phyloP scores from a whole-genome alignment of 2,797 vertebrate species.

The Karalla daura region DNA sequence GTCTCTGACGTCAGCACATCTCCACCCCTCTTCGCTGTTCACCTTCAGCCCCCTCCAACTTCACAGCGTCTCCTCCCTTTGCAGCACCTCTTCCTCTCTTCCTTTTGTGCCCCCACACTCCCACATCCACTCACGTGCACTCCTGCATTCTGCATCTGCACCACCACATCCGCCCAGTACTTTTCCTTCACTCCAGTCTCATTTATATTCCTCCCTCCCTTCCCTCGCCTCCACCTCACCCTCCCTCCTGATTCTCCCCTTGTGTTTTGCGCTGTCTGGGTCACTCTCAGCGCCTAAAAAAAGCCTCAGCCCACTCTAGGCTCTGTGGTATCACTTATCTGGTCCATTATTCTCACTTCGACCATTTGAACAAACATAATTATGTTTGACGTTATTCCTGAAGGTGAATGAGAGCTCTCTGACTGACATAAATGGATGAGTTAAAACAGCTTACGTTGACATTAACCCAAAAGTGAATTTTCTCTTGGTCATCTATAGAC shows the following conservation, averaged over 20 bases:
- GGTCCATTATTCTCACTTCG: constrained; percentile 29
- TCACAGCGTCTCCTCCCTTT: constrained; percentile 39
- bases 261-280: constrained; percentile 68
- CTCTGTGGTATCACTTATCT: constrained; percentile 34
- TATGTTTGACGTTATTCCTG: constrained; percentile 3
- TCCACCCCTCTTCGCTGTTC: constrained; percentile 59
- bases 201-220: constrained; percentile 76
- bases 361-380: constrained; percentile 29
- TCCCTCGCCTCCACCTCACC: constrained; percentile 17
- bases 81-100: constrained; percentile 35
- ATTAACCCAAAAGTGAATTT: constrained; percentile 3
- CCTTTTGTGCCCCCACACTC: constrained; percentile 35
- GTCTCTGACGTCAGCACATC: constrained; percentile 63
- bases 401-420: background rate
- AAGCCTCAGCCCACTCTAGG: constrained; percentile 51
- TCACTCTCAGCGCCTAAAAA: constrained; percentile 73
- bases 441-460: background rate
- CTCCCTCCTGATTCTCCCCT: constrained; percentile 41
- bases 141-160: constrained; percentile 74
- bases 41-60: constrained; percentile 72
- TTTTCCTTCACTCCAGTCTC: constrained; percentile 80
- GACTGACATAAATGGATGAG: background rate
- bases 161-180: constrained; percentile 75
- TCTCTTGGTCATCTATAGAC: constrained; percentile 6
- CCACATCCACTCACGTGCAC: constrained; percentile 63